Base-by-base conservation (phyloP, 1,140 invertebrate genomes). In the Aphaenogaster ashmeadi region DNA sequence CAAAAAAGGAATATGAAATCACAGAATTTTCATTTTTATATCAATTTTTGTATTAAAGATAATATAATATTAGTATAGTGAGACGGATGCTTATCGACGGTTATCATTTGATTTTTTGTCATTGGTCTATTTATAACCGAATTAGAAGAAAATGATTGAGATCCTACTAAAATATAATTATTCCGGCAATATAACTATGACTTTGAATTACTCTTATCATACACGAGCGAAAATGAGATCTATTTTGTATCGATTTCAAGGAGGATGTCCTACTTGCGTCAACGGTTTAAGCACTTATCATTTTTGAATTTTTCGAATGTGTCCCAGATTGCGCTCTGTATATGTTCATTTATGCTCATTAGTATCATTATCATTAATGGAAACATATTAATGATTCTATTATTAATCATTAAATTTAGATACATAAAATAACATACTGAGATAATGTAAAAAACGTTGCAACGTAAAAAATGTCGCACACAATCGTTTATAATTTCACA, bases 231-330 rank as follows among this genome's bases (percentile, higher is more conserved):
- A 84, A 84, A 38, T 62, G 41, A 58, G 3, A 71, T 36, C 33
- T 38, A 44, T 80, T 9, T 50, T 74, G 9, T 11, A 27, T 47
- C n/a, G 80, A 84, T 75, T 84, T 81, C 52, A 81, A 60, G 5
- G 69, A 84, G 80, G 69, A 84, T 50, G 80, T 84, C 80, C 69
- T 75, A 75, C 69, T 84, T 84, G 80, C 69, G 41, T 72, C 8
- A 58, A 60, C 47, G 69, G 27, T 47, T 84, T 33, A 75, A 75
- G 41, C 69, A 75, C 21, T 84, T 84, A 75, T 74, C n/a, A 74
- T 84, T 75, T n/a, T 74, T 36, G 15, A 72, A 72, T 74, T 74
- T 74, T 74, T 60, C 2, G 38, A 74, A 21, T 56, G 52, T 83
- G 27, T 58, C 11, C 66, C 52, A 58, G 79, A 72, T 74, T 58